Evolutionary conservation across 2,888 invertebrate species (phyloP), one percentile per base, ranked within the genome.

Genomic region (Parnassius orleans): DNA sequence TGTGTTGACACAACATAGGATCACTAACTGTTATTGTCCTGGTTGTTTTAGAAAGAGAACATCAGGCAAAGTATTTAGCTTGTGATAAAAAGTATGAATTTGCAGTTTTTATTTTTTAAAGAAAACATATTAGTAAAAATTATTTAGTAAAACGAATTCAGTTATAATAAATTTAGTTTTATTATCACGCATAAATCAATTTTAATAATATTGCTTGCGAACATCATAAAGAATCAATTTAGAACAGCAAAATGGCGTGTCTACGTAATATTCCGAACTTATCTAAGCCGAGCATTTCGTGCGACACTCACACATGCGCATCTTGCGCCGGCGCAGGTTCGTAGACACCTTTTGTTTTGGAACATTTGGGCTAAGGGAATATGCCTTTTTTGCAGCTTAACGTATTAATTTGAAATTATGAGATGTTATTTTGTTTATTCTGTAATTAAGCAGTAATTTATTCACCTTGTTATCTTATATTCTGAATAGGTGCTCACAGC

Each of bases 281-380:
- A 67, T 66, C 63, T 53, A 63, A 62, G 50, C 70, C 67, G 66
- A 67, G 72, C 73, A 55, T 48, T 63, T 15, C 33, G 51, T 51
- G 53, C 15, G 0, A 24, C 33, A 76, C 75, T 64, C 76, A 73
- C 74, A 75, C 64, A 64, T 54, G 58, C 65, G 60, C 63, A 52
- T 9, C 57, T 44, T 73, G 80, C 81, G 80, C 73, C 68, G 59
- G 79, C 81, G 79, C 76, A 73, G 74, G 67, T 69, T 74, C 63
- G 77, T 78, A 80, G 78, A 78, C 76, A 78, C 77, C 80, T 81
- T 83, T 84, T 82, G 82, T 84, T 81, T 84, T 74, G 78, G 77
- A 76, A 77, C 79, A 75, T 72, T 75, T 75, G 75, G 74, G 72
- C 70, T 69, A 74, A 74, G 75, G 73, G 74, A 72, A 75, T 73